Conservation (phyloP, 2,113 vertebrate species). For the Sardina pilchardus region DNA sequence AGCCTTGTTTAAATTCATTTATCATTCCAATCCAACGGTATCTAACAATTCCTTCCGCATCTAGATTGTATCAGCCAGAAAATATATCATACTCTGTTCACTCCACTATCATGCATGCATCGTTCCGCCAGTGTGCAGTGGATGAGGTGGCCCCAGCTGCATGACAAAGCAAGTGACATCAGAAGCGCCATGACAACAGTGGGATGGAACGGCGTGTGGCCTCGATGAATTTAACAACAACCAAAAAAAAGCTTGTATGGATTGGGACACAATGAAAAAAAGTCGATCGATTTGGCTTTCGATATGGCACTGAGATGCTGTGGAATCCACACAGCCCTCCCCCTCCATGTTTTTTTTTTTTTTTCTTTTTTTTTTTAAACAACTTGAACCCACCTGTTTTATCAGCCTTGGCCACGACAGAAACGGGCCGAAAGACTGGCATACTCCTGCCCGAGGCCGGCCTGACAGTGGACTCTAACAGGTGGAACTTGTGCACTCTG, state of each 20-base stretch:
- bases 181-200: constrained; percentile 37
- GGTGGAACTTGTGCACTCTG: constrained; percentile 94
- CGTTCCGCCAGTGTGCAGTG: neutral
- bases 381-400: constrained; percentile 85
- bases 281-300: constrained; percentile 9
- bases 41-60: neutral
- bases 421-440: constrained; percentile 64
- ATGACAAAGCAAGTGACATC: neutral
- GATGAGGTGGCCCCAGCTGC: neutral
- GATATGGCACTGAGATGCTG: neutral
- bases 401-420: constrained; percentile 69
- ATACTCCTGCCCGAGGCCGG: constrained; percentile 74
- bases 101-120: neutral
- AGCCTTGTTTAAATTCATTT: neutral
- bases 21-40: neutral
- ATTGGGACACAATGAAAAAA: constrained; percentile 27
- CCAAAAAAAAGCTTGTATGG: constrained; percentile 27
- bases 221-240: constrained; percentile 14
- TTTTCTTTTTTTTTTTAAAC: too few species aligned
- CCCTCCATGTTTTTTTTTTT: too few species aligned
- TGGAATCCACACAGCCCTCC: neutral
- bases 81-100: neutral
- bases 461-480: constrained; percentile 82
- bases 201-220: constrained; percentile 39
- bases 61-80: neutral